Evolutionary conservation across 1,140 invertebrate species (phyloP).

Genomic region (Carposina sasakii): DNA sequence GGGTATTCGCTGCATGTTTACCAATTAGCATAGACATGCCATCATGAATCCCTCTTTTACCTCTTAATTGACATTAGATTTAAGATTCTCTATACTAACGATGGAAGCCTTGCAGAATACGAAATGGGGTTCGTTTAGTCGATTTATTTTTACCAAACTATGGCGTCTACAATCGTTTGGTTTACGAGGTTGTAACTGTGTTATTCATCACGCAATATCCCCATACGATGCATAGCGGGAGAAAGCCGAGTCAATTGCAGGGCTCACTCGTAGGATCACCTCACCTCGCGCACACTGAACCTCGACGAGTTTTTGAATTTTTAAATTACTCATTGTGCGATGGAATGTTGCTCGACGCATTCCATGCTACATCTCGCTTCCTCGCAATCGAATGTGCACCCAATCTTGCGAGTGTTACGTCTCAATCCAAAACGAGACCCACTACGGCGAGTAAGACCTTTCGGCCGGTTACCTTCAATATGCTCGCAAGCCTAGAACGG

Average conservation of each 20-base stretch:
- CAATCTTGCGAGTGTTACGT: constrained; percentile 43
- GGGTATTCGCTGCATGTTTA: constrained; percentile 48
- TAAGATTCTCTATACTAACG: constrained; percentile 27
- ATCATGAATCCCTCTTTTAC: constrained; percentile 36
- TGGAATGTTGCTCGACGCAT: constrained; percentile 59
- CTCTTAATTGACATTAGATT: constrained; percentile 44
- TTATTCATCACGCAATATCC: constrained; percentile 35
- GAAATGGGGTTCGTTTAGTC: too few relatives aligned
- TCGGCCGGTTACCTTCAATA: constrained; percentile 26
- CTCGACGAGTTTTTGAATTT: constrained; percentile 73
- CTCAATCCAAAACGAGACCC: constrained; percentile 42
- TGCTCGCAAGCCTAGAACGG: constrained; percentile 55
- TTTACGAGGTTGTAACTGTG: constrained; percentile 26
- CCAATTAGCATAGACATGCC: constrained; percentile 51
- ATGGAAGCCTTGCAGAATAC: constrained; percentile 23
- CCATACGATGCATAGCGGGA: constrained; percentile 33
- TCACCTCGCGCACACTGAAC: constrained; percentile 49
- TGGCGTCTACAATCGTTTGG: too few relatives aligned
- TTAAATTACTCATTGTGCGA: constrained; percentile 74
- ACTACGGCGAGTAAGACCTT: constrained; percentile 30
- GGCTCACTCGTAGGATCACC: constrained; percentile 54
- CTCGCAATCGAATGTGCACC: constrained; percentile 52
- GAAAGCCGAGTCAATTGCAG: constrained; percentile 64
- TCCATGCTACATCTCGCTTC: constrained; percentile 27
- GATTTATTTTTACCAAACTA: too few relatives aligned